Base-by-base conservation (phyloP, 2,797 vertebrate species). In the Sitta carolinensis region DNA sequence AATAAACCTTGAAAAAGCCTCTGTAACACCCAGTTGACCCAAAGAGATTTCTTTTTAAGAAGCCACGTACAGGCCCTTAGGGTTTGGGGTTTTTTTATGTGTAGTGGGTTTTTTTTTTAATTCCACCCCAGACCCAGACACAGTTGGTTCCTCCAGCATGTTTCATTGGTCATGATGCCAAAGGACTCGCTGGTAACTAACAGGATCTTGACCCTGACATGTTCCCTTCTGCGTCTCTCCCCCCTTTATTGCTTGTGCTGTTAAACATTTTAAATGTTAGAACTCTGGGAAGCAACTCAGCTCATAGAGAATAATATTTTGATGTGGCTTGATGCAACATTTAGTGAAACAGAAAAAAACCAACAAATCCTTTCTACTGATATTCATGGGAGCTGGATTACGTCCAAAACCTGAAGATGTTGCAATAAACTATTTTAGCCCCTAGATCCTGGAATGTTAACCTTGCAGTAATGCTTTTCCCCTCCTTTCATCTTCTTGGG, bases 361-460 rank as follows among this genome's bases (percentile, higher is more conserved):
- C 43, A 62, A 43, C 63, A 36, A 36, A 1, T 12, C 22, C 17
- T 78, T 84, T 89, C 64, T 88, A 59, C 58, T 79, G 48, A 70
- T 91, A 74, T 89, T 87, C 78, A 69, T 78, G 51, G 69, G 62
- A 81, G 52, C n/a, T 90, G 92, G 86, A 84, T 45, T 42, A 50
- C 2, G 4, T 86, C 70, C 84, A 90, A 93, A 94, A 81, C 26
- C 40, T 84, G 57, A 79, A 87, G 77, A 87, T 89, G 62, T 83
- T 73, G 73, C 87, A 95, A 93, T 90, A 92, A 91, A 74, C 20
- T 78, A 68, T 76, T 86, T 74, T 76, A 66, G 55, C 47, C 75
- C 67, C 61, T 67, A 79, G 84, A 92, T 90, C 58, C 82, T 86
- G 89, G 91, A 96, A 89, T 55, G 87, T 91, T 91, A 93, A 90